A percentile compares a stretch with the other conserved stretches of the same genome.
These are phyloP conservation scores for Microcebus lehilahytsara DNA, from an alignment of 2,113 vertebrate species.

Conservation along the genomic window DNA sequence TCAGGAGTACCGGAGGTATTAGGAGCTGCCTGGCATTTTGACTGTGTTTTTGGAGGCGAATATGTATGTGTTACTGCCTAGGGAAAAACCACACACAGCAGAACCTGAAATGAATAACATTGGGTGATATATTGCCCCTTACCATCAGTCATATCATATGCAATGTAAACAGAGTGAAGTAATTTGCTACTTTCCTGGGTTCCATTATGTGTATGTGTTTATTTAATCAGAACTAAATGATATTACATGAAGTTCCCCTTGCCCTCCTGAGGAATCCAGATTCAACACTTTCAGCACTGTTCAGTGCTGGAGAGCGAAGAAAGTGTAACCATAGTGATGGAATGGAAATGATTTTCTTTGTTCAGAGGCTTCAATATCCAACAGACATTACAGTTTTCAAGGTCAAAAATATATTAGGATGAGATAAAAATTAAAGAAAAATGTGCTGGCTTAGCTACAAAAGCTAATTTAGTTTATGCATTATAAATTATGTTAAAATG, in stretches of 20 bases:
- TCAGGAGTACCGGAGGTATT: neutral
- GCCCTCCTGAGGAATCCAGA: constrained; percentile 82
- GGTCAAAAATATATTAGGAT: constrained; percentile 89
- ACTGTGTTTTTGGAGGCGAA: constrained; percentile 37
- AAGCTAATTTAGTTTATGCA: constrained; percentile 87
- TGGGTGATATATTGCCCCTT: constrained; percentile 47
- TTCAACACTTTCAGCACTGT: constrained; percentile 82
- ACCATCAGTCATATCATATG: constrained; percentile 42
- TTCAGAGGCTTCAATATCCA: constrained; percentile 87
- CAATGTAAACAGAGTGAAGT: constrained; percentile 61
- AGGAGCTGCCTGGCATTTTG: constrained; percentile 52
- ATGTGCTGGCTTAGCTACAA: constrained; percentile 85
- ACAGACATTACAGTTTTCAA: constrained; percentile 87
- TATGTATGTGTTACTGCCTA: constrained; percentile 22
- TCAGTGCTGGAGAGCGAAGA: constrained; percentile 80
- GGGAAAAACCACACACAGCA: constrained; percentile 61
- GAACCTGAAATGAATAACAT: neutral
- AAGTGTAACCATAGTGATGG: constrained; percentile 92
- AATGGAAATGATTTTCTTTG: constrained; percentile 90
- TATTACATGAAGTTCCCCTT: constrained; percentile 84
- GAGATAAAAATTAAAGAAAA: constrained; percentile 87
- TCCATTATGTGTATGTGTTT: constrained; percentile 80
- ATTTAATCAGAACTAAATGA: constrained; percentile 84
- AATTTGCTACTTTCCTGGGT: constrained; percentile 74
- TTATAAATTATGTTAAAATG: constrained; percentile 87